These are phyloP conservation scores for Pollachius pollachius DNA, from an alignment of 2,113 vertebrate species.

Conservation along the genomic window DNA sequence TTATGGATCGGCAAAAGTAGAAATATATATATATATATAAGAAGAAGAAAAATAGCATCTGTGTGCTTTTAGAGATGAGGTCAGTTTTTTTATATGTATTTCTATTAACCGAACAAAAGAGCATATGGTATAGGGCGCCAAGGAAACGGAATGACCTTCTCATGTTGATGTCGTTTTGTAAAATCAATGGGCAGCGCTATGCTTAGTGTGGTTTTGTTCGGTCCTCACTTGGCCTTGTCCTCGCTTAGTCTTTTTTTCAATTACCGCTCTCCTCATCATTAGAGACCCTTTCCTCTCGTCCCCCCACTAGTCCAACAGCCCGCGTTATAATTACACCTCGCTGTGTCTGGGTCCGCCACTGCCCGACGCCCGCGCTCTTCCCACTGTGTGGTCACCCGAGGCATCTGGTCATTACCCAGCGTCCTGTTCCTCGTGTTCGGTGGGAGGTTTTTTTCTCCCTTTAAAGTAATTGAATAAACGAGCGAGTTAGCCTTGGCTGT, in stretches of 20 bases:
- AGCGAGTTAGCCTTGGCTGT: too few relatives aligned
- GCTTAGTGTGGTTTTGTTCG: conserved; percentile 22
- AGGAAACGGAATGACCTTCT: conserved; percentile 29
- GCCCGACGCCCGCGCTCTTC: too few relatives aligned
- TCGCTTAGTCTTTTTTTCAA: conserved; percentile 32
- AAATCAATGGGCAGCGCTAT: conserved; percentile 44
- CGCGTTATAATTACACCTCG: conserved; percentile 40
- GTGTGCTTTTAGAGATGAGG: conserved; percentile 1
- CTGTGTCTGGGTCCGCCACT: not conserved
- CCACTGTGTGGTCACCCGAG: too few relatives aligned
- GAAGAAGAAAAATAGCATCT: not conserved
- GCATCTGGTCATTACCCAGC: too few relatives aligned
- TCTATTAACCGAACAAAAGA: not conserved
- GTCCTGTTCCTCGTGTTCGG: too few relatives aligned
- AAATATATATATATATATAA: not conserved
- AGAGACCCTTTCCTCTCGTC: not conserved
- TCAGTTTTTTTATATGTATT: not conserved
- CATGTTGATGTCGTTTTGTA: conserved; percentile 19
- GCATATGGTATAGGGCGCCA: conserved; percentile 5
- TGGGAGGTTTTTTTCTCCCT: conserved; percentile 2
- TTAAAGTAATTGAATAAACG: not conserved
- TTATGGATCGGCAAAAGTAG: too few relatives aligned
- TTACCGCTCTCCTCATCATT: conserved; percentile 51
- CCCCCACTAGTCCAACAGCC: conserved; percentile 4
- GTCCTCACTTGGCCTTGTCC: conserved; percentile 32